phyloP scores from a whole-genome alignment of 2,113 vertebrate genomes.

The human (Homo sapiens) region DNA sequence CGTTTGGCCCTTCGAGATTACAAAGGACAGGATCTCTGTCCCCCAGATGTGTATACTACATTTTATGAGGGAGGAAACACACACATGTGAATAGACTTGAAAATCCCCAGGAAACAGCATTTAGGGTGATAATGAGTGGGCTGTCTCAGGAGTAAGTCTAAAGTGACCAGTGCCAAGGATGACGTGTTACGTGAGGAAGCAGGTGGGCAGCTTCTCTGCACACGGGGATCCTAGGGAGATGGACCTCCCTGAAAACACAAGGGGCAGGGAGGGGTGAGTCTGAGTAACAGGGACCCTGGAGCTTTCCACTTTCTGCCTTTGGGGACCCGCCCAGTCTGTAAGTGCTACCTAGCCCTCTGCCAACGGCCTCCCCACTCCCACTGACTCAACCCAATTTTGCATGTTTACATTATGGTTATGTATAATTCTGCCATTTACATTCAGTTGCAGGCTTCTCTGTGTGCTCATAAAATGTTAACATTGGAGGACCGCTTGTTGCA shows the following conservation, averaged over 20 bases:
- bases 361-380: neutral
- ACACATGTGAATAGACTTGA: fast-evolving
- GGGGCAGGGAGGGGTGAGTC: neutral
- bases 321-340: neutral
- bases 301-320: neutral
- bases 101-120: neutral
- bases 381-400: constrained; percentile 51
- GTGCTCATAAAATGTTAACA: constrained; percentile 79
- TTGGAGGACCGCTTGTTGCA: constrained; percentile 72
- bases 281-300: neutral
- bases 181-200: too few species aligned
- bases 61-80: neutral
- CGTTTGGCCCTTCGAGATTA: fast-evolving
- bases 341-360: neutral
- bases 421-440: constrained; percentile 68
- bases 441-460: constrained; percentile 61
- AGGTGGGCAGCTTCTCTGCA: fast-evolving
- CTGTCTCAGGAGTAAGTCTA: neutral
- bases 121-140: neutral
- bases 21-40: neutral
- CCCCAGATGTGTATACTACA: fast-evolving
- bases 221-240: fast-evolving
- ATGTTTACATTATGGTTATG: constrained; percentile 59
- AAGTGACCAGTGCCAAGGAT: neutral
- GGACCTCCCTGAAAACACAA: neutral